Conservation (phyloP, 2,888 invertebrate genomes). For the Plebejus anna region DNA sequence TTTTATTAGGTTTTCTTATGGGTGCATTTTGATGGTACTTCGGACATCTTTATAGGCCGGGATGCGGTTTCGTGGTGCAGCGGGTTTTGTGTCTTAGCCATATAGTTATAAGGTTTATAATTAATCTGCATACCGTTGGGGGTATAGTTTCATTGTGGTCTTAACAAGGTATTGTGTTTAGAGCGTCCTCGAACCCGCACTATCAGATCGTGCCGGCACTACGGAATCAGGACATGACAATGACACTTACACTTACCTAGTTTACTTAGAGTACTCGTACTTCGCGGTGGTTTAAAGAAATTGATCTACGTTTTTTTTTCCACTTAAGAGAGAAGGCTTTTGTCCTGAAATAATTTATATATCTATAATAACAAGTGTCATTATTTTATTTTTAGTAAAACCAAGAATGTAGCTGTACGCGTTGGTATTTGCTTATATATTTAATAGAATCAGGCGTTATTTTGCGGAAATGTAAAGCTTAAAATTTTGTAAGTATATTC, state of each 20-base stretch:
- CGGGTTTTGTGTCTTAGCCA: slow-evolving; percentile 35
- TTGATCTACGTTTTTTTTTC: neutral
- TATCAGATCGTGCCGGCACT: slow-evolving; percentile 34
- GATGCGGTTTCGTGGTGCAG: slow-evolving; percentile 45
- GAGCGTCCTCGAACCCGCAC: slow-evolving; percentile 42
- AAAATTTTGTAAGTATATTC: no score
- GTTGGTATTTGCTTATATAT: no score
- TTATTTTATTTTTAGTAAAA: no score
- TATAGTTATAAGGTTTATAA: slow-evolving; percentile 12
- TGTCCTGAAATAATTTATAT: neutral
- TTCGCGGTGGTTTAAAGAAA: neutral
- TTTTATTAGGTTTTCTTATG: no score
- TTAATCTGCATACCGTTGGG: neutral
- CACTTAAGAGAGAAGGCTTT: neutral
- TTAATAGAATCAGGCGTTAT: no score
- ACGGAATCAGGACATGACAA: slow-evolving; percentile 41
- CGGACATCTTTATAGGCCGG: slow-evolving; percentile 46
- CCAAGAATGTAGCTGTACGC: no score
- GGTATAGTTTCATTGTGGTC: slow-evolving; percentile 21
- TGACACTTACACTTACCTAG: slow-evolving; percentile 33
- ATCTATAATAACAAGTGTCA: no score
- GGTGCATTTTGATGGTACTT: slow-evolving; percentile 42
- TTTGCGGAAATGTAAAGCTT: no score
- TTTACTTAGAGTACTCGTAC: slow-evolving; percentile 13
- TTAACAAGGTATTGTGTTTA: slow-evolving; percentile 53